phyloP scores from a whole-genome alignment of 2,797 vertebrate species.

The Nannoperca obscura region DNA sequence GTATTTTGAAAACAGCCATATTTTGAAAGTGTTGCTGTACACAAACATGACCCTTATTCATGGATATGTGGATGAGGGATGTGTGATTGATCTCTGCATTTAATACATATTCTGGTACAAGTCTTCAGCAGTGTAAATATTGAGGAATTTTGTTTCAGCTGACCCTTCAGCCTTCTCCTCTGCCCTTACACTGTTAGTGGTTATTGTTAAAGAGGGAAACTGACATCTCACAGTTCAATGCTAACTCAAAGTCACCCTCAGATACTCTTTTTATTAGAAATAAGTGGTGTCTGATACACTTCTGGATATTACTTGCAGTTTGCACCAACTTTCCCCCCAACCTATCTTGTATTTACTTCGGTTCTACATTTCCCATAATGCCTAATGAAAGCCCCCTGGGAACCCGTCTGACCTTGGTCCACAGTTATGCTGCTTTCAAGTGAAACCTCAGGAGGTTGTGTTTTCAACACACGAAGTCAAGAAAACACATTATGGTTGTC shows the following conservation, averaged over 20 bases:
- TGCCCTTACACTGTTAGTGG: slow-evolving; percentile 21
- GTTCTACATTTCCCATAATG: background rate
- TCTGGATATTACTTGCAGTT: background rate
- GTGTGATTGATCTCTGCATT: slow-evolving; percentile 24
- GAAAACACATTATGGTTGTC: background rate
- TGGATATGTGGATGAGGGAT: slow-evolving; percentile 28
- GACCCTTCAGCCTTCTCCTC: slow-evolving; percentile 12
- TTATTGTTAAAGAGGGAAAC: background rate
- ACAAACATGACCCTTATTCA: slow-evolving; percentile 53
- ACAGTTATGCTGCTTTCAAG: slow-evolving; percentile 13
- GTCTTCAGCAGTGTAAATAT: slow-evolving; percentile 48
- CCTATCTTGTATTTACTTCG: background rate
- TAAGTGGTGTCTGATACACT: background rate
- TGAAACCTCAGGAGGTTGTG: background rate
- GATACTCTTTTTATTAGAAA: background rate
- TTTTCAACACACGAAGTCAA: slow-evolving; percentile 13
- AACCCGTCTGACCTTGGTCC: background rate
- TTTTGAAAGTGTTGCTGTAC: slow-evolving; percentile 36
- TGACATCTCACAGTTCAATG: slow-evolving; percentile 3
- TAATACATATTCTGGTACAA: background rate
- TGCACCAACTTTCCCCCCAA: background rate
- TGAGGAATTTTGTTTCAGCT: slow-evolving; percentile 40
- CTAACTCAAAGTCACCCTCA: slow-evolving; percentile 9
- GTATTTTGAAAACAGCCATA: slow-evolving; percentile 54
- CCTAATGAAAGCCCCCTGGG: background rate